Conservation (phyloP, 1,140 invertebrate genomes). For the Leptoteleia sp. region DNA sequence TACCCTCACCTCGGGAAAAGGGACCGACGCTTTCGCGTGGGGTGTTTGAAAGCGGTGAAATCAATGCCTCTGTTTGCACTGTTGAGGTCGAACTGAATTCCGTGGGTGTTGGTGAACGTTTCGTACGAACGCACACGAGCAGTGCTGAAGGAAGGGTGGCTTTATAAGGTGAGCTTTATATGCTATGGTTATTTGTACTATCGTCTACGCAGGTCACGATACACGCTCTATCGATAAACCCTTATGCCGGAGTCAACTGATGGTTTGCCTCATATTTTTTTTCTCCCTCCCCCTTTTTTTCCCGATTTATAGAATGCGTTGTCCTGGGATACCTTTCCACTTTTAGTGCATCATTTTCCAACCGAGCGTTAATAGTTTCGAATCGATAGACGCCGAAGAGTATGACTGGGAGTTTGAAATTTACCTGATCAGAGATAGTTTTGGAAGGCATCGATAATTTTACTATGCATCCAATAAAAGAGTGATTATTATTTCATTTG, state of each 20-base stretch:
- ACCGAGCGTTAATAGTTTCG: too few relatives aligned
- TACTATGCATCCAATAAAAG: too few relatives aligned
- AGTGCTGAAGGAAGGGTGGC: slow-evolving; percentile 51
- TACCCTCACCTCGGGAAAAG: slow-evolving; percentile 65
- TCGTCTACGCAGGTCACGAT: slow-evolving; percentile 52
- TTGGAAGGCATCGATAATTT: too few relatives aligned
- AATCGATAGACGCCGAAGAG: too few relatives aligned
- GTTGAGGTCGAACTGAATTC: slow-evolving; percentile 80
- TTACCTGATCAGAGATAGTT: too few relatives aligned
- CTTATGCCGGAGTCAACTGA: slow-evolving; percentile 52
- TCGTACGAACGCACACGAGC: slow-evolving; percentile 62
- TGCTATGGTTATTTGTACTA: slow-evolving; percentile 55
- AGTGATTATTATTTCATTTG: too few relatives aligned
- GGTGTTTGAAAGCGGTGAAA: slow-evolving; percentile 80
- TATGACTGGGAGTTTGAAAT: too few relatives aligned
- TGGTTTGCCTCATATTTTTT: slow-evolving; percentile 37
- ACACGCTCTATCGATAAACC: slow-evolving; percentile 61
- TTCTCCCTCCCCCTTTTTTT: background rate
- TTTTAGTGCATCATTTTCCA: too few relatives aligned
- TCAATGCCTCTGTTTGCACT: slow-evolving; percentile 81
- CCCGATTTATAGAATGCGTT: slow-evolving; percentile 25
- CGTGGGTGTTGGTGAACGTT: slow-evolving; percentile 68
- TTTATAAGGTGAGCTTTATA: slow-evolving; percentile 67
- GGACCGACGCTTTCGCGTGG: slow-evolving; percentile 74
- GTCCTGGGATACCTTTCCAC: too few relatives aligned